Evolutionary conservation across 2,113 vertebrate species (phyloP).

Genomic region (Tyto alba): DNA sequence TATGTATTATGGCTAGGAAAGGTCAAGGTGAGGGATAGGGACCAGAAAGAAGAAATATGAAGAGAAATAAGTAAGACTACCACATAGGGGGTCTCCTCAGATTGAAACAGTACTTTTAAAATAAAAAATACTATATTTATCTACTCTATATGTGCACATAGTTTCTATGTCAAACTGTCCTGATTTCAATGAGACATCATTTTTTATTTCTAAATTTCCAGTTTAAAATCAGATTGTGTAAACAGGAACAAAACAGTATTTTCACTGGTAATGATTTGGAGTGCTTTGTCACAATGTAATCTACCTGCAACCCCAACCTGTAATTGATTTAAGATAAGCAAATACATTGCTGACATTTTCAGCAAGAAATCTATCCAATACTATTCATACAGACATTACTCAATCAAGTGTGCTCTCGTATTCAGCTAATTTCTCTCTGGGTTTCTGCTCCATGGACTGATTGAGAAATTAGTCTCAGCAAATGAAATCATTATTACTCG

Average conservation of each 20-base stretch:
- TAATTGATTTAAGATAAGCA: neutral
- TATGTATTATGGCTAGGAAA: neutral
- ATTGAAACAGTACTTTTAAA: neutral
- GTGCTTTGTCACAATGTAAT: neutral
- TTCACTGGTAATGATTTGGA: neutral
- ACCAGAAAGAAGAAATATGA: neutral
- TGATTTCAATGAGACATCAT: neutral
- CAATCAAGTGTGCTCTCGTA: neutral
- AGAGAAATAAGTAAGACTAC: neutral
- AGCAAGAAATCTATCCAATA: neutral
- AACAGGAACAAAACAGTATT: neutral
- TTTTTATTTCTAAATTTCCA: neutral
- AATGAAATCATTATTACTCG: neutral
- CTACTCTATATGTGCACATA: neutral
- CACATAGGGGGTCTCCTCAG: neutral
- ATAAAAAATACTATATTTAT: neutral
- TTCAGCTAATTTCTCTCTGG: slow-evolving; percentile 19
- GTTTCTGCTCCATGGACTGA: slow-evolving; percentile 1
- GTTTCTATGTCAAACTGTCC: neutral
- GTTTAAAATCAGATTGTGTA: neutral
- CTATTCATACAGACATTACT: neutral
- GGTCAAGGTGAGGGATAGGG: neutral
- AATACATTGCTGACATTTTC: neutral
- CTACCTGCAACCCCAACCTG: neutral
- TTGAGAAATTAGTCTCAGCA: slow-evolving; percentile 37